A percentile compares a stretch with the other conserved stretches of the same genome.
phyloP scores from a whole-genome alignment of 2,888 invertebrate species.

The Dynastes maya region DNA sequence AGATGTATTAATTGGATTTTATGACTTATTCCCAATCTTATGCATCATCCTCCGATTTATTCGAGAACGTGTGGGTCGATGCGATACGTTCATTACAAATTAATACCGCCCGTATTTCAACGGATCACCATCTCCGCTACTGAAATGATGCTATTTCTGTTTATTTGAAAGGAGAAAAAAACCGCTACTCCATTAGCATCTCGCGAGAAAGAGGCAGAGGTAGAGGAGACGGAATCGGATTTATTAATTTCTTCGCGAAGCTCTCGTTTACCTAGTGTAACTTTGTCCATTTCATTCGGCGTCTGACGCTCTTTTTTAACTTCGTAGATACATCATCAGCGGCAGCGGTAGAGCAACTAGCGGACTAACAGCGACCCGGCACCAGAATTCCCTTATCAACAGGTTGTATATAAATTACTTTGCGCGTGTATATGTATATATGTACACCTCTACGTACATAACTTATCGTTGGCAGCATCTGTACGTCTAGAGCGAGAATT shows the following conservation, averaged over 20 bases:
- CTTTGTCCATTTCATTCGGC: no score
- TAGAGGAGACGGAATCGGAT: not conserved
- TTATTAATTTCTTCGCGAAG: slow-evolving; percentile 1
- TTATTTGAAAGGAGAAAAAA: not conserved
- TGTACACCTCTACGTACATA: no score
- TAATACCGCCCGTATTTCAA: slow-evolving; percentile 31
- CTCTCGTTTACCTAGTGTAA: no score
- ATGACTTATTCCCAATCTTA: not conserved
- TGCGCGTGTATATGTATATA: not conserved
- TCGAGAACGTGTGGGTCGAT: slow-evolving; percentile 3
- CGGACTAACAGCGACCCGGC: no score
- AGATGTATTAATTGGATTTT: not conserved
- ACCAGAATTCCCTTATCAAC: slow-evolving; percentile 38
- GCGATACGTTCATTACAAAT: not conserved
- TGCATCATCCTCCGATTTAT: slow-evolving; percentile 5
- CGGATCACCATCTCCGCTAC: not conserved
- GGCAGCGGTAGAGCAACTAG: no score
- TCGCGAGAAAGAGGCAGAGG: no score
- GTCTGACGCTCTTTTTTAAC: no score
- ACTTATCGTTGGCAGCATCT: no score
- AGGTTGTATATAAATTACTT: slow-evolving; percentile 37
- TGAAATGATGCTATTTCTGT: not conserved
- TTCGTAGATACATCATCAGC: no score
- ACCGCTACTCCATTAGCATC: no score
- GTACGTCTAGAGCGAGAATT: no score